Evolutionary conservation across 1,140 invertebrate genomes (phyloP).

Genomic region (Heliconius congener): DNA sequence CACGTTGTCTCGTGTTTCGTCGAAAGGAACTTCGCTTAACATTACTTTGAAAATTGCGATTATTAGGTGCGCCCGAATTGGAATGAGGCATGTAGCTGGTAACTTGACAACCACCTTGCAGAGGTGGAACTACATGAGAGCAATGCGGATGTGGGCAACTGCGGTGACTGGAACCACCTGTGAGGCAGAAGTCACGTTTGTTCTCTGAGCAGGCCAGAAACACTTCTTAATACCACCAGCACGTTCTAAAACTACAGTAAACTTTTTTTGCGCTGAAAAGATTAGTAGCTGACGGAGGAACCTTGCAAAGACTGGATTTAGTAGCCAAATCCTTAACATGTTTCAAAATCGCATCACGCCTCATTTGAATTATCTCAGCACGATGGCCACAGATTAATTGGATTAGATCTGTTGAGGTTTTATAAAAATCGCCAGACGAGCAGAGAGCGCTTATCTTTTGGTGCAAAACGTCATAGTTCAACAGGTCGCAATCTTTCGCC

Average conservation of each 20-base stretch:
- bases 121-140: slow-evolving; percentile 18
- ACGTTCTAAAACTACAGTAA: no score
- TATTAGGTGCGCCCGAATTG: no score
- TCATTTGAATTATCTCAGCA: slow-evolving; percentile 38
- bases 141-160: slow-evolving; percentile 29
- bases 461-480: not conserved
- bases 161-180: no score
- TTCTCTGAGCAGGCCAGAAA: no score
- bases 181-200: no score
- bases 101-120: slow-evolving; percentile 12
- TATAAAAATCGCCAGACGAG: slow-evolving; percentile 30
- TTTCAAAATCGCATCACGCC: slow-evolving; percentile 33
- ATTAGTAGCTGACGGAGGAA: slow-evolving; percentile 29
- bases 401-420: slow-evolving; percentile 31
- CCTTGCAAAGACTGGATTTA: slow-evolving; percentile 30
- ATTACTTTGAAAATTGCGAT: not conserved
- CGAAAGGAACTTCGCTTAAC: slow-evolving; percentile 3
- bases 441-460: slow-evolving; percentile 32
- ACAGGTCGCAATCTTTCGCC: no score
- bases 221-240: no score
- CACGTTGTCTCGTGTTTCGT: not conserved
- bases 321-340: slow-evolving; percentile 28
- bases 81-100: no score
- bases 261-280: no score
- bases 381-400: slow-evolving; percentile 40